Evolutionary conservation across 2,797 vertebrate species (phyloP).

Genomic region (Caiman crocodilus): DNA sequence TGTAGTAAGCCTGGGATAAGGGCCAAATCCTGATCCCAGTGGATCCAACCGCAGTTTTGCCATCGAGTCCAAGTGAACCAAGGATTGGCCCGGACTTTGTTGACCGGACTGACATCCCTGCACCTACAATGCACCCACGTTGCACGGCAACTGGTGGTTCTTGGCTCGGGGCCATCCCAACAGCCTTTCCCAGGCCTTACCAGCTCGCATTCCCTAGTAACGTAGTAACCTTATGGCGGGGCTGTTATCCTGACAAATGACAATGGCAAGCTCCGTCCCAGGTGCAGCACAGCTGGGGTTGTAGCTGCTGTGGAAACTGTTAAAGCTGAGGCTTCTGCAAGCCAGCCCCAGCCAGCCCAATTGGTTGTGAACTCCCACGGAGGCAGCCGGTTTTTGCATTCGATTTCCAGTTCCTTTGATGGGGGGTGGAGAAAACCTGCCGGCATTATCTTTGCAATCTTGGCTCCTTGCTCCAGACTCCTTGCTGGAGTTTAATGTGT

Average conservation of each 20-base stretch:
- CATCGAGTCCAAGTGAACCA: background rate
- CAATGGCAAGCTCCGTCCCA: background rate
- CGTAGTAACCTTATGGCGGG: background rate
- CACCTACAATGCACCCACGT: background rate
- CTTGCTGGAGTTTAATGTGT: background rate
- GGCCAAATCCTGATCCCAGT: background rate
- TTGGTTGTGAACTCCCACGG: background rate
- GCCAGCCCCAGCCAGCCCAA: background rate
- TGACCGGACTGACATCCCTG: background rate
- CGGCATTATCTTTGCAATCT: background rate
- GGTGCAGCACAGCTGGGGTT: background rate
- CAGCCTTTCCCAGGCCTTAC: background rate
- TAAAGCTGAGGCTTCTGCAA: background rate
- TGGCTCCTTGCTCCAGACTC: background rate
- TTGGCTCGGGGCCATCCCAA: background rate
- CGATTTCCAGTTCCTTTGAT: background rate
- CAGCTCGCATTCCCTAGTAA: background rate
- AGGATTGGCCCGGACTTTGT: background rate
- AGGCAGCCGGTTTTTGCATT: background rate
- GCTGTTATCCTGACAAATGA: background rate
- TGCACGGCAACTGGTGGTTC: background rate
- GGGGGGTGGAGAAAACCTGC: accelerated
- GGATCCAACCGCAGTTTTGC: background rate
- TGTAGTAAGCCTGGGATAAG: background rate
- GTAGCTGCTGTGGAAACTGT: background rate